phyloP scores from a whole-genome alignment of 2,888 invertebrate genomes.

The Cheilosia variabilis region DNA sequence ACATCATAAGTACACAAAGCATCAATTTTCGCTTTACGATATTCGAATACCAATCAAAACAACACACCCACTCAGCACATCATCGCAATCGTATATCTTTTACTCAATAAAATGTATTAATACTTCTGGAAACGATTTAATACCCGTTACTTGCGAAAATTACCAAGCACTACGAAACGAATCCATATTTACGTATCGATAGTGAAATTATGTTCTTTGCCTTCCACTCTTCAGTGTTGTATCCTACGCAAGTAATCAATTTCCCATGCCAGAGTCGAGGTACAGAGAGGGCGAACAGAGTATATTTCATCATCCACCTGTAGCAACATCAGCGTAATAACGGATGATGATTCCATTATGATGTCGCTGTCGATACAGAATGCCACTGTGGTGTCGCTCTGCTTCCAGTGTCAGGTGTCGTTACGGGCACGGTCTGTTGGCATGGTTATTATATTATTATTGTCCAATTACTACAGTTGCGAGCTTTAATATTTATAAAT shows the following conservation, averaged over 20 bases:
- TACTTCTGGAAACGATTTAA: not conserved
- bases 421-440: conserved; percentile 10
- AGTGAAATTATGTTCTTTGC: conserved; percentile 12
- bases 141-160: not conserved
- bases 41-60: not conserved
- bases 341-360: conserved; percentile 64
- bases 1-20: too few relatives aligned
- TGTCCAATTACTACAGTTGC: conserved; percentile 50
- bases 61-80: not conserved
- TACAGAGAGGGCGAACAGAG: not conserved
- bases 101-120: not conserved
- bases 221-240: conserved; percentile 4
- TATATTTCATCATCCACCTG: conserved; percentile 52
- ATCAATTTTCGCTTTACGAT: too few relatives aligned
- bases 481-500: conserved; percentile 50
- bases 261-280: conserved; percentile 1
- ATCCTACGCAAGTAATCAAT: conserved; percentile 32
- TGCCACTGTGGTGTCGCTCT: conserved; percentile 38
- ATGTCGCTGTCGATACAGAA: conserved; percentile 56
- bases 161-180: not conserved
- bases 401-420: conserved; percentile 39
- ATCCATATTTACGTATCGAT: conserved; percentile 22
- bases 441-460: conserved; percentile 55
- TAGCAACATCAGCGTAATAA: conserved; percentile 67
- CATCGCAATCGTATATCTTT: not conserved